Evolutionary conservation across 2,113 vertebrate genomes (phyloP).

Genomic region (Rhegmatorhina hoffmannsi): DNA sequence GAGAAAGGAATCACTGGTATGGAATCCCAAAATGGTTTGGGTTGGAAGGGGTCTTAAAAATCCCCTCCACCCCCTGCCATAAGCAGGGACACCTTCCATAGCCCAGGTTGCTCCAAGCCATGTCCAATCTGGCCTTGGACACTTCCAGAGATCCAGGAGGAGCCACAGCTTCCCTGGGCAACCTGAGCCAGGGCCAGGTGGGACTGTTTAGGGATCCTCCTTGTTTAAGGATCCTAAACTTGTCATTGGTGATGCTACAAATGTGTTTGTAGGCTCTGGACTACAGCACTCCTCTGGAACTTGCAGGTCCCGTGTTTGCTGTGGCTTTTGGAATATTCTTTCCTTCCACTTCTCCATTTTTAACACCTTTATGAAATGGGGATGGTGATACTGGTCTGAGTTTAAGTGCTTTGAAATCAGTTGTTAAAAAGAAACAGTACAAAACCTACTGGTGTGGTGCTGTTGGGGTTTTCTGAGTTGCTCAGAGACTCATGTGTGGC

Average conservation of each 20-base stretch:
- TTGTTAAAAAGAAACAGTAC: background rate
- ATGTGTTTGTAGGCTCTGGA: background rate
- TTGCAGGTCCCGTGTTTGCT: background rate
- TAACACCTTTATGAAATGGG: background rate
- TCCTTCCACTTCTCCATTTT: background rate
- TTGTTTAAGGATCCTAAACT: background rate
- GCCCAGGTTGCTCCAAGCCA: background rate
- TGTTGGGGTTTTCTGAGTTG: background rate
- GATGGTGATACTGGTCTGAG: too few relatives aligned
- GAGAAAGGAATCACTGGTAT: background rate
- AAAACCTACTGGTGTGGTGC: background rate
- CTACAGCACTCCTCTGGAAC: background rate
- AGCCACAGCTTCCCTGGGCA: background rate
- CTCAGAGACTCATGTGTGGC: fast-evolving
- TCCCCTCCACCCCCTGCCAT: background rate
- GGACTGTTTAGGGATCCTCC: background rate
- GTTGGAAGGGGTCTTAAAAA: background rate
- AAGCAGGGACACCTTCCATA: background rate
- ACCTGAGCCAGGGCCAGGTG: background rate
- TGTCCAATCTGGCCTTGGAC: background rate
- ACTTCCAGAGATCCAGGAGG: background rate
- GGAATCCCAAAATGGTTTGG: background rate
- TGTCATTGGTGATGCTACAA: background rate
- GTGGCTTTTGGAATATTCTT: background rate
- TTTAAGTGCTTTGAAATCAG: background rate